Percentiles rank a stretch among this genome's conserved stretches.
Conservation (phyloP, 1,140 invertebrate species). For the Ylistrum balloti region DNA sequence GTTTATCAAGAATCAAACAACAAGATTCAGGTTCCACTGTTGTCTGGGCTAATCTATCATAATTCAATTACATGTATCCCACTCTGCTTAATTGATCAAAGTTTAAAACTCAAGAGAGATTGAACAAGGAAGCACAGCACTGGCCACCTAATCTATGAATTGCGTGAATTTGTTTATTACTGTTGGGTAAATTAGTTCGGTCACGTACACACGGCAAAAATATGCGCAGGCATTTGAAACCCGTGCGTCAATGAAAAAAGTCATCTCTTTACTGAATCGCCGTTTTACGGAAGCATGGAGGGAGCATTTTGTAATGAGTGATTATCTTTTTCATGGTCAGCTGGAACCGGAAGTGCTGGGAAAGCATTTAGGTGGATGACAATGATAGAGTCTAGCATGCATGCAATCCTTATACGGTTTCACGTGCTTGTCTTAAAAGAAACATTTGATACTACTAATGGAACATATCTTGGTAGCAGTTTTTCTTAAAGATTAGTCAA, state of each 20-base stretch:
- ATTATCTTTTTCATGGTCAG: background rate
- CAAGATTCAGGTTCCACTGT: constrained; percentile 13
- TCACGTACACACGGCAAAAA: constrained; percentile 37
- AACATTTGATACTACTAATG: background rate
- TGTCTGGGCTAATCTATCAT: background rate
- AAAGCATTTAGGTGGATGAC: background rate
- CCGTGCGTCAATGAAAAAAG: constrained; percentile 5
- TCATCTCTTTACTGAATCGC: background rate
- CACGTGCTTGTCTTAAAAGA: background rate
- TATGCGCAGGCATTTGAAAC: constrained; percentile 13
- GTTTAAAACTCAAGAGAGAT: constrained; percentile 19
- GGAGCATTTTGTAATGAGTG: background rate
- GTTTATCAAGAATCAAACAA: constrained; percentile 34
- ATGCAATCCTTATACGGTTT: background rate
- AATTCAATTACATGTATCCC: constrained; percentile 34
- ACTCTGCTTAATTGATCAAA: constrained; percentile 39
- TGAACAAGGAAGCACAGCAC: constrained; percentile 21
- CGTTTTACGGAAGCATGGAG: constrained; percentile 6
- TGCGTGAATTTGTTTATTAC: constrained; percentile 39
- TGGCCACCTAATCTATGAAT: constrained; percentile 22
- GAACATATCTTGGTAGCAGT: background rate
- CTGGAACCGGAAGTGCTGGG: background rate
- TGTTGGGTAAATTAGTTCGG: constrained; percentile 38
- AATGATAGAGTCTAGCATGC: background rate
- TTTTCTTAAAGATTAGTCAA: no score